Conservation (phyloP, 1,140 invertebrate genomes). For the Potamilus streckersoni region DNA sequence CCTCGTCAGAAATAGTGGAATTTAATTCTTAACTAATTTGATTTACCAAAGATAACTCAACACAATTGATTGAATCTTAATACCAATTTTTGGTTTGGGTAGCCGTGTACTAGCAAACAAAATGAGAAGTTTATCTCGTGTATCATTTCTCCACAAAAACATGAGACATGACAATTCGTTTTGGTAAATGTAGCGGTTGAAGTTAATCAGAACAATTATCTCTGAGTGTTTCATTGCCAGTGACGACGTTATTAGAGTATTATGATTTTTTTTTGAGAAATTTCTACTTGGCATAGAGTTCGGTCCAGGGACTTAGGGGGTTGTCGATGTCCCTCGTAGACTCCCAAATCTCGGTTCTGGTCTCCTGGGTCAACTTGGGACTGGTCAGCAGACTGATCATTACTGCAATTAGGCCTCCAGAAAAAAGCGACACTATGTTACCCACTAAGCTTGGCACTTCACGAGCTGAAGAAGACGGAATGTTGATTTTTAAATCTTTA, state of each 20-base stretch:
- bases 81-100: too few relatives aligned
- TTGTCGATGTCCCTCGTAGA: slow-evolving; percentile 69
- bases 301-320: slow-evolving; percentile 67
- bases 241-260: neutral
- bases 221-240: neutral
- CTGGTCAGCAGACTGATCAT: slow-evolving; percentile 56
- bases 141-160: too few relatives aligned
- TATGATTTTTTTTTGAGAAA: neutral
- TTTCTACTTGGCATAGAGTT: slow-evolving; percentile 64
- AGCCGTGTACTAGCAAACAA: too few relatives aligned
- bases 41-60: too few relatives aligned
- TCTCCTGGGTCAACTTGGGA: slow-evolving; percentile 23
- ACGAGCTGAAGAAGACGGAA: slow-evolving; percentile 35
- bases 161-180: too few relatives aligned
- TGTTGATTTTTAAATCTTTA: too few relatives aligned
- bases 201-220: too few relatives aligned
- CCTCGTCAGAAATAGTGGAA: too few relatives aligned
- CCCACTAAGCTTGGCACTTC: slow-evolving; percentile 66
- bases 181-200: too few relatives aligned
- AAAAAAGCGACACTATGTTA: slow-evolving; percentile 64
- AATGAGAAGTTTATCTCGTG: too few relatives aligned
- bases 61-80: too few relatives aligned
- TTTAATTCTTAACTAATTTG: too few relatives aligned
- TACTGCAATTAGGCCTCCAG: slow-evolving; percentile 61
- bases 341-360: slow-evolving; percentile 63